Conservation (phyloP, 2,113 vertebrate genomes). For the Scophthalmus maximus region DNA sequence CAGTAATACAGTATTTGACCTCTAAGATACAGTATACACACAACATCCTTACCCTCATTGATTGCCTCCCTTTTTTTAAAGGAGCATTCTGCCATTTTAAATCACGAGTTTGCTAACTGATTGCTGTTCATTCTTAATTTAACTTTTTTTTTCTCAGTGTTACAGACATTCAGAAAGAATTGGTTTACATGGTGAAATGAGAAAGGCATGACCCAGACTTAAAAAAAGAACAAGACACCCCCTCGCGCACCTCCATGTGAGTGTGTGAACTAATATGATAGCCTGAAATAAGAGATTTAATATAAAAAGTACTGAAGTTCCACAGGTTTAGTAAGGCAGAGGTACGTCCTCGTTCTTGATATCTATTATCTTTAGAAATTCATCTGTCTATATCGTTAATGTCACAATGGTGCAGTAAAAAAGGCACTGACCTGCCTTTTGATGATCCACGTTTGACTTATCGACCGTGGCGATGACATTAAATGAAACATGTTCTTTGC, state of each 20-base stretch:
- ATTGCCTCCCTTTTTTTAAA: conserved; percentile 53
- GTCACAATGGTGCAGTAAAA: conserved; percentile 43
- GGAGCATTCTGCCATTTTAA: conserved; percentile 44
- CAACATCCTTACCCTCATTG: conserved; percentile 68
- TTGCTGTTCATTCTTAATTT: conserved; percentile 49
- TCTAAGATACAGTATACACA: conserved; percentile 77
- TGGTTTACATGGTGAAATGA: conserved; percentile 45
- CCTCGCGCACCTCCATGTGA: conserved; percentile 7
- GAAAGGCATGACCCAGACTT: conserved; percentile 42
- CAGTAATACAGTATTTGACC: conserved; percentile 81
- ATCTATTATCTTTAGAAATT: conserved; percentile 16
- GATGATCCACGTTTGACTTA: conserved; percentile 33
- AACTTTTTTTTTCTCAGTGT: conserved; percentile 53
- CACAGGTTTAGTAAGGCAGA: conserved; percentile 83
- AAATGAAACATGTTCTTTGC: conserved; percentile 23
- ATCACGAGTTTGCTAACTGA: conserved; percentile 39
- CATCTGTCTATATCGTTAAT: conserved; percentile 39
- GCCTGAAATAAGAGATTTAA: conserved; percentile 52
- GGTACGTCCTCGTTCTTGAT: conserved; percentile 60
- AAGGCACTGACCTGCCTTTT: conserved; percentile 74
- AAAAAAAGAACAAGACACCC: conserved; percentile 33
- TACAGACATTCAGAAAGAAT: conserved; percentile 66
- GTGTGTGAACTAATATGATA: conserved; percentile 31
- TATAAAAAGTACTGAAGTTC: conserved; percentile 59
- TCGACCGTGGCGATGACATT: conserved; percentile 7